Percentiles rank a stretch among this genome's conserved stretches.
Evolutionary conservation across 2,888 invertebrate genomes (phyloP).

Genomic region (Gortyna flavago): DNA sequence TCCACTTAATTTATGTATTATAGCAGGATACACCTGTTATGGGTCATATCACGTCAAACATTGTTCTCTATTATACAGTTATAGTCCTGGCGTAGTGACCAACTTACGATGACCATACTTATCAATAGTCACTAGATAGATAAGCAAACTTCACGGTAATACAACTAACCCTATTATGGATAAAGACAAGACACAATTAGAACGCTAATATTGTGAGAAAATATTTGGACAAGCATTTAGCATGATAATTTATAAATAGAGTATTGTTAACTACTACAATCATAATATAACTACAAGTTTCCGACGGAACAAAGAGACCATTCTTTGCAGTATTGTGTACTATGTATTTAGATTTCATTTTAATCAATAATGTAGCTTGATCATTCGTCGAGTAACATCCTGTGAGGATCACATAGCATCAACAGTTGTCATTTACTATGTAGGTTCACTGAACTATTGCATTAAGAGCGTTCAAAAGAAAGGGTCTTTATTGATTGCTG

Average conservation of each 20-base stretch:
- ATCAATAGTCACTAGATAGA: slow-evolving; percentile 4
- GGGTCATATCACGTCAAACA: too few species aligned
- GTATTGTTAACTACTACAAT: neutral
- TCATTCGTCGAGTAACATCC: neutral
- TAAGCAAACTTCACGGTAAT: neutral
- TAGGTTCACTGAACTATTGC: slow-evolving; percentile 29
- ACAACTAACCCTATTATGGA: neutral
- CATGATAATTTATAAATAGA: slow-evolving; percentile 8
- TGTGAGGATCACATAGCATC: neutral
- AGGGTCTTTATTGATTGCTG: neutral
- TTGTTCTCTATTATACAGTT: neutral
- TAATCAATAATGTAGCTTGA: neutral
- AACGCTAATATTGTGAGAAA: slow-evolving; percentile 16
- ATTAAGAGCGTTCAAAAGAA: slow-evolving; percentile 4
- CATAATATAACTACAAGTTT: neutral
- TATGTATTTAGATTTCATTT: neutral
- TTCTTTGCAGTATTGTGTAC: neutral
- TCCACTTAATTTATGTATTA: neutral
- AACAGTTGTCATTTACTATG: neutral
- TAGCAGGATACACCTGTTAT: neutral
- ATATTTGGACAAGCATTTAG: slow-evolving; percentile 25
- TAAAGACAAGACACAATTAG: neutral
- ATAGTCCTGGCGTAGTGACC: neutral
- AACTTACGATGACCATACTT: slow-evolving; percentile 1
- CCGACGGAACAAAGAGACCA: slow-evolving; percentile 4